Evolutionary conservation across 1,140 invertebrate species (phyloP), one percentile per base, ranked within the genome.

Genomic region (Drosophila prosaltans): DNA sequence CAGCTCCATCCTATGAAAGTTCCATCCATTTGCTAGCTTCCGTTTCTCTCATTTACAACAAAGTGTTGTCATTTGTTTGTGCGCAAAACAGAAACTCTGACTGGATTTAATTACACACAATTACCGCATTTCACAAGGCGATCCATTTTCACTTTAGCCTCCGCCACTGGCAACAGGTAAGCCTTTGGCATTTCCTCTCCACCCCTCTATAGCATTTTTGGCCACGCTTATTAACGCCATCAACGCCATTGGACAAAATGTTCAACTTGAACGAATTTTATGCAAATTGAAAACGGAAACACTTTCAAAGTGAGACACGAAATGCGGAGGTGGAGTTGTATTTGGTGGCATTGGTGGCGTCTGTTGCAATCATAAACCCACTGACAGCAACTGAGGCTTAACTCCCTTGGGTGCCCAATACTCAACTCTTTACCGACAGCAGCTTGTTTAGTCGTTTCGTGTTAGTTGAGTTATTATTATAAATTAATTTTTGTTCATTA

Each of bases 251-350:
- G 73, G 74, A 89, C 55, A 72, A 51, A 51, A 51, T 51, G 21
- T 51, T 51, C 45, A 51, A 51, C 75, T 81, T 67, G 72, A 76
- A 74, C 75, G 63, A 82, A 81, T 73, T 90, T 90, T 88, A 91
- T 91, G 90, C 82, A 91, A 90, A 91, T 91, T 90, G 85, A 72
- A 79, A 88, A 80, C 80, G 90, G 85, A 91, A 91, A 91, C 90
- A 84, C 77, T 83, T 86, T 90, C 85, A 90, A 81, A 89, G 71
- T 60, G 65, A 64, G 66, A 51, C 45, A 51, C 21, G 2, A 51
- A 51, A 24, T 26, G 54, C 55, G 16, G 36, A 54, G 58, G 32
- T 21, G 9, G 10, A 21, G 24, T 40, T 21, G 24, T 1, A 2
- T 26, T 11, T 2, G 41, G 41, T 51, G 9, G 43, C 8, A 39